Percentiles rank a stretch among this genome's conserved stretches.
Conservation (phyloP, 2,888 invertebrate species). For the Gibbula magus region DNA sequence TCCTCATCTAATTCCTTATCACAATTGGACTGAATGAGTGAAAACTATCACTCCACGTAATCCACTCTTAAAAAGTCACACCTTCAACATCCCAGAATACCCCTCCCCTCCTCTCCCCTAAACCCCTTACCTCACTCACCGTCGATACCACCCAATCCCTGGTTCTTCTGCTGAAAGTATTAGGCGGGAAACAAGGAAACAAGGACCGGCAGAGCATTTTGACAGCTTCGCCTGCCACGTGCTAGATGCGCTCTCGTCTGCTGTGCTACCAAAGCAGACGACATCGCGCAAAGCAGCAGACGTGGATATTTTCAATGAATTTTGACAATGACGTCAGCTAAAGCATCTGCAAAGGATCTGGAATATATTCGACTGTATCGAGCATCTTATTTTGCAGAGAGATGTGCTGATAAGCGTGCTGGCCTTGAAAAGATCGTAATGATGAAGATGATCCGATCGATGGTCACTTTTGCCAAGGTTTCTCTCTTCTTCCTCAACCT, state of each 20-base stretch:
- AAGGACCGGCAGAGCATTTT: not conserved
- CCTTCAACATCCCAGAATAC: not conserved
- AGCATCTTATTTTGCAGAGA: not conserved
- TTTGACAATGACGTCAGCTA: not conserved
- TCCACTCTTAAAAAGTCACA: too few species aligned
- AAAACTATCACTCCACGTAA: too few species aligned
- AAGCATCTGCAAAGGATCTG: slow-evolving; percentile 5
- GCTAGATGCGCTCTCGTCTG: not conserved
- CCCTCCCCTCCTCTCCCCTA: not conserved
- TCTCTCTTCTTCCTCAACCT: slow-evolving; percentile 26
- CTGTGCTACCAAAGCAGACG: not conserved
- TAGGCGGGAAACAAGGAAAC: not conserved
- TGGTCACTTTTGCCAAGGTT: slow-evolving; percentile 22
- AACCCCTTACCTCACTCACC: not conserved
- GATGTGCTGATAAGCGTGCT: not conserved
- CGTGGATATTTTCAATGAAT: not conserved
- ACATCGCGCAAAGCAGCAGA: slow-evolving; percentile 6
- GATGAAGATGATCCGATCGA: slow-evolving; percentile 8
- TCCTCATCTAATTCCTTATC: too few species aligned
- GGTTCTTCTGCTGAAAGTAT: not conserved
- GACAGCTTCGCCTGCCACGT: slow-evolving; percentile 15
- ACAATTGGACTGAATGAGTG: too few species aligned
- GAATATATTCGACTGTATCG: slow-evolving; percentile 14
- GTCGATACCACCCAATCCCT: not conserved
- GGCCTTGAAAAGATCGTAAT: not conserved